These are phyloP conservation scores for Bovichtus variegatus DNA, from an alignment of 2,797 vertebrate species.

Conservation along the genomic window DNA sequence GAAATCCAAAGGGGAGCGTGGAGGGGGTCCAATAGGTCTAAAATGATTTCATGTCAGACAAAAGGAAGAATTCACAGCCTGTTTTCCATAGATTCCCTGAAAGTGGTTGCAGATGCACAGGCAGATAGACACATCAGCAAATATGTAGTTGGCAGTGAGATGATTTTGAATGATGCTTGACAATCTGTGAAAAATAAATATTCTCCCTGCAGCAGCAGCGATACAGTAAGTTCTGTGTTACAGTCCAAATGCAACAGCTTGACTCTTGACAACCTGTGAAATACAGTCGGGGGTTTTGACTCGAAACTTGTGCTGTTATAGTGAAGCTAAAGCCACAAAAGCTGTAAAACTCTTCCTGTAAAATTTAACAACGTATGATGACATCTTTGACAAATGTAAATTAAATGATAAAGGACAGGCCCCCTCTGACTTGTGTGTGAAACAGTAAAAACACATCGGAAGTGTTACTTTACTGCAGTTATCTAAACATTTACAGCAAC, in stretches of 20 bases:
- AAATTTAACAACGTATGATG: conserved; percentile 69
- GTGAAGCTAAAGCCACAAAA: conserved; percentile 42
- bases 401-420: conserved; percentile 49
- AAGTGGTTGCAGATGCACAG: conserved; percentile 62
- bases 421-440: conserved; percentile 37
- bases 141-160: conserved; percentile 47
- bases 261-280: conserved; percentile 63
- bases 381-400: conserved; percentile 73
- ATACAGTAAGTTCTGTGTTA: conserved; percentile 58
- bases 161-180: conserved; percentile 51
- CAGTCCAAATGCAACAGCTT: conserved; percentile 66
- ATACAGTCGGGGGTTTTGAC: conserved; percentile 53
- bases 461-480: conserved; percentile 56
- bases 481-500: conserved; percentile 48
- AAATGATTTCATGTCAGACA: conserved; percentile 38
- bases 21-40: conserved; percentile 10
- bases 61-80: conserved; percentile 42
- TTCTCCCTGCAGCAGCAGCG: conserved; percentile 43
- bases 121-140: conserved; percentile 43
- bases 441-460: conserved; percentile 45
- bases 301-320: conserved; percentile 55
- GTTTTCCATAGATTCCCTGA: conserved; percentile 58
- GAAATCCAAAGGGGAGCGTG: conserved; percentile 30
- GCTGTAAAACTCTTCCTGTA: conserved; percentile 66
- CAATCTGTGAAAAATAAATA: conserved; percentile 57